Evolutionary conservation across 2,888 invertebrate genomes (phyloP).

Genomic region (Cephonodes hylas): DNA sequence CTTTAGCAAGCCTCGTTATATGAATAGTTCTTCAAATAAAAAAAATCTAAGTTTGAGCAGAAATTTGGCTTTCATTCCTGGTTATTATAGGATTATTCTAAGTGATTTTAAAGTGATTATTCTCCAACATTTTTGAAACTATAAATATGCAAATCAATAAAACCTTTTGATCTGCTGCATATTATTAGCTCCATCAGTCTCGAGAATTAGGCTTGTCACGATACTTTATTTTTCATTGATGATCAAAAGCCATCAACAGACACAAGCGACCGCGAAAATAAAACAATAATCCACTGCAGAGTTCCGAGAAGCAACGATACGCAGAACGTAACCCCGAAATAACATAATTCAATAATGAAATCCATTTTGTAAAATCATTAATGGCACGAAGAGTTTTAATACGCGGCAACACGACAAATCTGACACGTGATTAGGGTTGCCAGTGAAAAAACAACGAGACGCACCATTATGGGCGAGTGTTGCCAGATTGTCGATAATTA

Average conservation of each 20-base stretch:
- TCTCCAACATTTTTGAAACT: no score
- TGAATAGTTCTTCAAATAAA: no score
- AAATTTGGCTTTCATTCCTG: no score
- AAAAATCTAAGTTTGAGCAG: no score
- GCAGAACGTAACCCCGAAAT: conserved; percentile 35
- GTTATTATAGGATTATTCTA: no score
- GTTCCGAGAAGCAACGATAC: neutral
- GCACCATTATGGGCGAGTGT: conserved; percentile 76
- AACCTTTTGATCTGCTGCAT: no score
- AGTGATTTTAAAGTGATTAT: no score
- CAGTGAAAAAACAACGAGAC: conserved; percentile 66
- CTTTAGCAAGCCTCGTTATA: no score
- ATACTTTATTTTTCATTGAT: neutral
- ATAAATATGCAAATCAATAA: no score
- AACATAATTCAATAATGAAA: conserved; percentile 58
- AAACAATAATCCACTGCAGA: no score
- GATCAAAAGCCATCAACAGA: neutral
- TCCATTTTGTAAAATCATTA: conserved; percentile 68
- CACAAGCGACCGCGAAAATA: neutral
- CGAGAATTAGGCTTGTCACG: neutral
- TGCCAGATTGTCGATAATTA: conserved; percentile 80
- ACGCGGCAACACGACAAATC: conserved; percentile 68
- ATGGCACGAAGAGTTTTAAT: conserved; percentile 50
- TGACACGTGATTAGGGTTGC: conserved; percentile 80
- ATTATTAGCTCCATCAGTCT: no score